Evolutionary conservation across 1,140 invertebrate species (phyloP), one percentile per base, ranked within the genome.

Genomic region (Maconellicoccus hirsutus): DNA sequence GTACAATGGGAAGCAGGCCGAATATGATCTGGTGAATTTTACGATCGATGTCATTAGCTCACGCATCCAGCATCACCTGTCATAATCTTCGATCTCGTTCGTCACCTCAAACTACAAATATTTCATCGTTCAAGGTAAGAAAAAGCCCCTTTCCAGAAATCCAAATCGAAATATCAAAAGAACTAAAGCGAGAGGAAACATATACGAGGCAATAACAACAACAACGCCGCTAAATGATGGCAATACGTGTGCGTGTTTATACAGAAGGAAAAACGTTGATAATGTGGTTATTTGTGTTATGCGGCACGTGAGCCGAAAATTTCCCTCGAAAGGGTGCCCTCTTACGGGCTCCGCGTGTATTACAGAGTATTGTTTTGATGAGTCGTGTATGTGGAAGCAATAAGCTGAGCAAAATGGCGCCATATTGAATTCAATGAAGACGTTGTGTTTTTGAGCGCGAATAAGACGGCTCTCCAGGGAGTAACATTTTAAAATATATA

Each of bases 341-440:
- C 61, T 66, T 26, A 66, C 25, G 61, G 61, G 14, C 19, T 22
- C 6, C 22, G 25, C 25, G 61, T 66, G 61, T 66, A 66, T 66
- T 66, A 66, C 61, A 66, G 22, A 66, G 61, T 66, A 66, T 66
- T 66, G 63, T 70, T 73, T 73, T 71, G 71, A 73, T 71, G 73
- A 72, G 73, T 42, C 42, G 71, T 72, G 71, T 72, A 73, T 72
- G 71, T 73, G 73, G 66, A 72, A 72, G 42, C 69, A 73, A 73
- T 73, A 73, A 73, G 71, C 63, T 70, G 59, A 27, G 73, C 42
- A 70, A 72, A 61, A 39, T 42, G 59, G 71, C 61, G 61, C 61
- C 61, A 66, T 66, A 66, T 66, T 66, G 61, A 66, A 66, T 66
- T 66, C 61, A 66, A 66, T 66, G 61, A 66, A 66, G 61, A 66